Conservation (phyloP, 2,113 vertebrate species). For the Paramisgurnus dabryanus region DNA sequence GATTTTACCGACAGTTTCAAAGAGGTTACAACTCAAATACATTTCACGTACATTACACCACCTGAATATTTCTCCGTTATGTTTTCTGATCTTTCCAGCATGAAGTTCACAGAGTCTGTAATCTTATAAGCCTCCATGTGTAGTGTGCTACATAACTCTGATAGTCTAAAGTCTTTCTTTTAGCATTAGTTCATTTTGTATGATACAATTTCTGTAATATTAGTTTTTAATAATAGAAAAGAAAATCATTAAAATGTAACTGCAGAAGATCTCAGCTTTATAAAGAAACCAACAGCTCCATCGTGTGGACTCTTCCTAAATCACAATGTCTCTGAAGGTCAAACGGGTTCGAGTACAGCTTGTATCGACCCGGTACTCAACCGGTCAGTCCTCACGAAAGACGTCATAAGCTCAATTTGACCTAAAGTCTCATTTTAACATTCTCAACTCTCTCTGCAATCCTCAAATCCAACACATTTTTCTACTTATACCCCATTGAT, state of each 20-base stretch:
- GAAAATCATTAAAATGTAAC: background rate
- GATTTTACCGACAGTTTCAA: conserved; percentile 47
- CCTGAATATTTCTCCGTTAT: conserved; percentile 37
- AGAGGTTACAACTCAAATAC: conserved; percentile 52
- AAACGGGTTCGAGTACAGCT: conserved; percentile 25
- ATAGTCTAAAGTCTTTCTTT: background rate
- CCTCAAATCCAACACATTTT: background rate
- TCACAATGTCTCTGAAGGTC: background rate
- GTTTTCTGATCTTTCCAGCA: conserved; percentile 35
- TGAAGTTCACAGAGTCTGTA: conserved; percentile 39
- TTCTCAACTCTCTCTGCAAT: background rate
- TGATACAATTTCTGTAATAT: background rate
- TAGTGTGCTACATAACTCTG: conserved; percentile 11
- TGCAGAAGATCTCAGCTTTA: background rate
- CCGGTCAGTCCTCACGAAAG: conserved; percentile 40
- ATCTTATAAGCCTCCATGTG: conserved; percentile 19
- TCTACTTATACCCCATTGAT: conserved; percentile 41
- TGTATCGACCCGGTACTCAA: conserved; percentile 19
- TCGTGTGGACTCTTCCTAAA: background rate
- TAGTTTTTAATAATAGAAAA: background rate
- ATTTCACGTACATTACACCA: conserved; percentile 35
- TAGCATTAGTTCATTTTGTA: background rate
- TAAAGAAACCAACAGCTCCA: background rate
- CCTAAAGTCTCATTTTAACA: conserved; percentile 4
- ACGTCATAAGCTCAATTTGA: conserved; percentile 57